Evolutionary conservation across 37 sponge, comb jelly and placozoan species (phyloP).

Genomic region (Agelas oroides): DNA sequence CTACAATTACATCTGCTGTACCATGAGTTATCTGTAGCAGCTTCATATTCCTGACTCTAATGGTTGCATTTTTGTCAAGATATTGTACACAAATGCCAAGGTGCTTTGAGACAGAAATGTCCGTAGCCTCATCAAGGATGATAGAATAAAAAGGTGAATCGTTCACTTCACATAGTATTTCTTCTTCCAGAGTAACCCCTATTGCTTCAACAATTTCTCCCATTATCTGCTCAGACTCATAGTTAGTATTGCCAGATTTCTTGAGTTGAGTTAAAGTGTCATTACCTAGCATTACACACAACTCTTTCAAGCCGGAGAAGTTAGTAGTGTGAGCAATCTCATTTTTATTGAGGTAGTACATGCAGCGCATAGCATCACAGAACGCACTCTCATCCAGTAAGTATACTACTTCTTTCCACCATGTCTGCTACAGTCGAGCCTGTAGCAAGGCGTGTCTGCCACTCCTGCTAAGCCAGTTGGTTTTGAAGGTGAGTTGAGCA

Average conservation of each 20-base stretch:
- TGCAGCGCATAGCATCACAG: too few species aligned
- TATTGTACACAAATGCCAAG: constrained; percentile 34
- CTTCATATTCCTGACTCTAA: neutral
- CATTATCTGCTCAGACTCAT: constrained; percentile 38
- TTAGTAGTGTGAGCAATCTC: constrained; percentile 45
- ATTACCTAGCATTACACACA: neutral
- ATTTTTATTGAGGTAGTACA: constrained; percentile 20
- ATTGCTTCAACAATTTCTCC: constrained; percentile 37
- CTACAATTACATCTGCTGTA: constrained; percentile 27
- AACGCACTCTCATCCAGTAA: too few species aligned
- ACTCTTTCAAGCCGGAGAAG: neutral
- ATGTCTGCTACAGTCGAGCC: too few species aligned
- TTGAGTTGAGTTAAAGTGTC: neutral
- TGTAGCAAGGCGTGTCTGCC: too few species aligned
- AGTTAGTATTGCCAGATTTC: constrained; percentile 3
- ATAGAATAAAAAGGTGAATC: neutral
- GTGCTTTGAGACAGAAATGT: neutral
- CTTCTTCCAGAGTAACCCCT: constrained; percentile 18
- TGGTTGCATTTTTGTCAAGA: neutral
- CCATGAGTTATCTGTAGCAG: neutral
- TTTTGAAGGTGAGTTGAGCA: too few species aligned
- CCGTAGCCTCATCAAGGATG: constrained; percentile 2
- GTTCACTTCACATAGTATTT: constrained; percentile 16
- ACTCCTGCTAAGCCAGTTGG: too few species aligned
- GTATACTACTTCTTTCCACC: too few species aligned